These are phyloP conservation scores for Caenorhabditis virilis DNA, from an alignment of 2,888 invertebrate species.

Conservation along the genomic window DNA sequence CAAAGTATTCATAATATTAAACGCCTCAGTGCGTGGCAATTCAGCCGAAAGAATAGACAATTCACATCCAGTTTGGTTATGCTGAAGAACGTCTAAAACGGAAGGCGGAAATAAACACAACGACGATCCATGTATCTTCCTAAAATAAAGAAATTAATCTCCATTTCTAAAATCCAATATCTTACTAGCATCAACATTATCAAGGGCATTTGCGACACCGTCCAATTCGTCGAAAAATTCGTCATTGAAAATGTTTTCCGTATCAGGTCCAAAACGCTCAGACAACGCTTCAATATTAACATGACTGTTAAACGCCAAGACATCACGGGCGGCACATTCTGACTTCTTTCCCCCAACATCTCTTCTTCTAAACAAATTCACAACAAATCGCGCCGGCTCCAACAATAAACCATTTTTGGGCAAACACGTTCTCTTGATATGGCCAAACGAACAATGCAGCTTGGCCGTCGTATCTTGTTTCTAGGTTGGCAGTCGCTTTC, in stretches of 20 bases:
- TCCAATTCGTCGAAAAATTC: constrained; percentile 88
- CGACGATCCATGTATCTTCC: constrained; percentile 95
- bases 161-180: no score
- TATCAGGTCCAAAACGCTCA: constrained; percentile 87
- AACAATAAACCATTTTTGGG: constrained; percentile 73
- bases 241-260: constrained; percentile 91
- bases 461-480: constrained; percentile 79
- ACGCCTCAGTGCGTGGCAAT: constrained; percentile 96
- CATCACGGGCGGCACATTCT: constrained; percentile 84
- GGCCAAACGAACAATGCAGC: constrained; percentile 87
- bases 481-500: constrained; percentile 79
- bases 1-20: constrained; percentile 87
- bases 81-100: constrained; percentile 82
- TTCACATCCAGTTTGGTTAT: constrained; percentile 74
- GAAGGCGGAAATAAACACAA: constrained; percentile 95
- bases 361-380: constrained; percentile 89
- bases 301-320: constrained; percentile 71
- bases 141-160: no score
- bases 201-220: constrained; percentile 95
- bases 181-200: constrained; percentile 95
- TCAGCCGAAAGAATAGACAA: constrained; percentile 99
- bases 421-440: constrained; percentile 84
- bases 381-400: constrained; percentile 77
- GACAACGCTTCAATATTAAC: constrained; percentile 69
- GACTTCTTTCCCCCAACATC: constrained; percentile 87